These are phyloP conservation scores for Drosophila virilis DNA, from an alignment of 1,140 invertebrate genomes.

Conservation along the genomic window DNA sequence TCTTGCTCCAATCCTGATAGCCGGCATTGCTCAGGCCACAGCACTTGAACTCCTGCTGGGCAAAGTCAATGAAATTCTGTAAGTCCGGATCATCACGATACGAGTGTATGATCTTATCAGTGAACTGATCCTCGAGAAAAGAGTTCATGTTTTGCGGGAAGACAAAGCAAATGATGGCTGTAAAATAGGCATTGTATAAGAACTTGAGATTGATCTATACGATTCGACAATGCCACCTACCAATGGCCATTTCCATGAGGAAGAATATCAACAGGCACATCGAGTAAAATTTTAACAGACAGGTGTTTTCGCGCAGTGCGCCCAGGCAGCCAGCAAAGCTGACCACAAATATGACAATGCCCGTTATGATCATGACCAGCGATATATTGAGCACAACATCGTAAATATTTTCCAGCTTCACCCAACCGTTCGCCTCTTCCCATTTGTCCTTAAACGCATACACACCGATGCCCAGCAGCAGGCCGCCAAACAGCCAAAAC, in stretches of 20 bases:
- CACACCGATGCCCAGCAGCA: constrained; percentile 93
- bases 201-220: not conserved
- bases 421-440: constrained; percentile 90
- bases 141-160: constrained; percentile 95
- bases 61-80: constrained; percentile 97
- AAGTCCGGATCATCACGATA: constrained; percentile 96
- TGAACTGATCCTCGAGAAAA: constrained; percentile 92
- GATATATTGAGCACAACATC: constrained; percentile 96
- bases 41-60: constrained; percentile 96
- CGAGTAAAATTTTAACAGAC: constrained; percentile 96
- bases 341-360: constrained; percentile 93
- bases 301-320: constrained; percentile 96
- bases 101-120: constrained; percentile 91
- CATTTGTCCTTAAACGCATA: constrained; percentile 97
- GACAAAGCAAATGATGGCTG: constrained; percentile 94
- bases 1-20: constrained; percentile 96
- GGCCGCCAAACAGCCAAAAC: constrained; percentile 93
- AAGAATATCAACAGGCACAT: constrained; percentile 94
- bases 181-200: not conserved
- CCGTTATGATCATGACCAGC: constrained; percentile 93
- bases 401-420: constrained; percentile 91
- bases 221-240: constrained; percentile 31
- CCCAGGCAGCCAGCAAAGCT: constrained; percentile 95
- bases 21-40: constrained; percentile 95
- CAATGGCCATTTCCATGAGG: constrained; percentile 93